Percentiles rank a stretch among this genome's conserved stretches.
Conservation (phyloP, 2,113 vertebrate genomes). For the Larimichthys polyactis region DNA sequence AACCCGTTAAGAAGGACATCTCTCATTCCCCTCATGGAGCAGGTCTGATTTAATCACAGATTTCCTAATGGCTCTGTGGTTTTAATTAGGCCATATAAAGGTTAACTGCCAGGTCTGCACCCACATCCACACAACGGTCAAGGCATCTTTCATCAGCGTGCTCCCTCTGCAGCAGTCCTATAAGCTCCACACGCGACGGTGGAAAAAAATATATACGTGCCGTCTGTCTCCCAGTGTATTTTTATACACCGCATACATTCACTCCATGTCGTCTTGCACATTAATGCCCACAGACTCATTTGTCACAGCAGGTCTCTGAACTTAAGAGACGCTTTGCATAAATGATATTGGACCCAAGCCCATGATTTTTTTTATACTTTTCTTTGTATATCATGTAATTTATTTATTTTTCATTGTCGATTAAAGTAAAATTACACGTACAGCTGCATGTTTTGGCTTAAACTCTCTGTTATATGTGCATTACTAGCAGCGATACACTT, state of each 20-base stretch:
- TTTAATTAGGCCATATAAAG: slow-evolving; percentile 81
- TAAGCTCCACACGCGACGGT: neutral
- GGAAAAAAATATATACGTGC: neutral
- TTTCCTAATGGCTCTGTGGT: slow-evolving; percentile 71
- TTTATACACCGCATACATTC: slow-evolving; percentile 8
- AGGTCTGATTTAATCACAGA: slow-evolving; percentile 68
- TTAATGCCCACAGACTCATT: neutral
- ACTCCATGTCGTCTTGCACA: neutral
- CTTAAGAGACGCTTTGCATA: neutral
- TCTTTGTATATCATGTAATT: neutral
- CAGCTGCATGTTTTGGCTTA: too few species aligned
- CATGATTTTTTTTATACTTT: neutral
- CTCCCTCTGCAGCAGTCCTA: slow-evolving; percentile 20
- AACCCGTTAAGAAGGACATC: slow-evolving; percentile 49
- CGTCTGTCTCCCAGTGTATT: neutral
- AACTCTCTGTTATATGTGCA: too few species aligned
- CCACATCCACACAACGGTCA: slow-evolving; percentile 43
- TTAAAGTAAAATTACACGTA: too few species aligned
- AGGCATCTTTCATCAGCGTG: slow-evolving; percentile 48
- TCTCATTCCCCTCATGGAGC: slow-evolving; percentile 45
- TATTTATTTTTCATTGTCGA: neutral
- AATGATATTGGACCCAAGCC: too few species aligned
- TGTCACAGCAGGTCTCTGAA: slow-evolving; percentile 13
- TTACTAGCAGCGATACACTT: neutral
- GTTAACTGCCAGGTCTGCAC: slow-evolving; percentile 76